Percentiles rank a stretch among this genome's conserved stretches.
These are phyloP conservation scores for Laticauda colubrina DNA, from an alignment of 2,113 vertebrate genomes.

Conservation along the genomic window DNA sequence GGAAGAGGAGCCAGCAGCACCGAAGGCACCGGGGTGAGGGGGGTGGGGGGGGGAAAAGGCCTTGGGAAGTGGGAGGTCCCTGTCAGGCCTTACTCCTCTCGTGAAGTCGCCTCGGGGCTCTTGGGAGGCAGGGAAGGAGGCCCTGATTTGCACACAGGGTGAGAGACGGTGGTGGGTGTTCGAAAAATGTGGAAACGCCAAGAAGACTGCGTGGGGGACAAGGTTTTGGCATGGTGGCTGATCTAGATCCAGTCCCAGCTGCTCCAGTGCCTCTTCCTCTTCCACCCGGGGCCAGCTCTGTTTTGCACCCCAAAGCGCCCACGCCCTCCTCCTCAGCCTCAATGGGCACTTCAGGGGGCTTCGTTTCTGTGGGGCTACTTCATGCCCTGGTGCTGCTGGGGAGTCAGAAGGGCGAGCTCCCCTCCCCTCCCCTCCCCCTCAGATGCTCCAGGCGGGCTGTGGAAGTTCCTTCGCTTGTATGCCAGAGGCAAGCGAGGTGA, in stretches of 20 bases:
- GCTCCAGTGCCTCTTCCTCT: neutral
- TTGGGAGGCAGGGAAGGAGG: neutral
- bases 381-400: neutral
- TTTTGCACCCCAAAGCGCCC: neutral
- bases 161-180: neutral
- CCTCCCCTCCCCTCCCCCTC: neutral
- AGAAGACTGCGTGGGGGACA: accelerated
- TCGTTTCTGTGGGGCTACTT: neutral
- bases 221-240: neutral
- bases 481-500: neutral
- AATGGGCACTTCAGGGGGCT: no score
- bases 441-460: neutral
- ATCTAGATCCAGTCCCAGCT: neutral
- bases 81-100: neutral
- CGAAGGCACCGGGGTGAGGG: accelerated
- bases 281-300: neutral
- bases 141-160: neutral
- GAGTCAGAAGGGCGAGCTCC: neutral
- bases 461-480: neutral
- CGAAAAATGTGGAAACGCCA: neutral
- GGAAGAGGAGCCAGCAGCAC: neutral
- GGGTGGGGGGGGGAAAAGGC: neutral
- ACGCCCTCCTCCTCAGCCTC: neutral
- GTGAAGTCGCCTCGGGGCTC: neutral
- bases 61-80: neutral